Percentiles rank a stretch among this genome's conserved stretches.
phyloP scores from a whole-genome alignment of 1,140 invertebrate species.

The Conus ventricosus region DNA sequence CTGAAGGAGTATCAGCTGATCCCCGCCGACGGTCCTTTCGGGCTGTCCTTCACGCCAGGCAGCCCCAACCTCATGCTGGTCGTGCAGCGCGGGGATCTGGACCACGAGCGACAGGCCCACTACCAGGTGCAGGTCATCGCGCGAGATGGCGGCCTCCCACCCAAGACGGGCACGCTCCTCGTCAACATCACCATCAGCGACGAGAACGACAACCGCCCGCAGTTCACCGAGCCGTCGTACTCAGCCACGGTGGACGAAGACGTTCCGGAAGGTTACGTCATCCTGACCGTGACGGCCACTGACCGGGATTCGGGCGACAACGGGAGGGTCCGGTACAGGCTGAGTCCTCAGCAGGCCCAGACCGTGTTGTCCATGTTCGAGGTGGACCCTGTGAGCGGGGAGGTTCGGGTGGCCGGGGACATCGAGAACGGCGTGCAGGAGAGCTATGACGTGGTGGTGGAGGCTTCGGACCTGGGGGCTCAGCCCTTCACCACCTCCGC shows the following conservation, averaged over 20 bases:
- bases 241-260: constrained; percentile 86
- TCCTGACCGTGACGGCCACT: constrained; percentile 91
- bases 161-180: constrained; percentile 45
- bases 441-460: constrained; percentile 52
- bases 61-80: constrained; percentile 58
- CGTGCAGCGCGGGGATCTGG: constrained; percentile 51
- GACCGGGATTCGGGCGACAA: constrained; percentile 96
- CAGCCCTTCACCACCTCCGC: constrained; percentile 56
- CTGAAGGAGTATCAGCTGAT: constrained; percentile 57
- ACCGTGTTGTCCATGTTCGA: constrained; percentile 75
- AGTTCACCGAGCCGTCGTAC: constrained; percentile 78
- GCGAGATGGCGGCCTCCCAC: constrained; percentile 76
- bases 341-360: constrained; percentile 77
- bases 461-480: constrained; percentile 56
- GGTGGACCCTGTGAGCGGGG: constrained; percentile 55
- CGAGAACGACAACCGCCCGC: constrained; percentile 68
- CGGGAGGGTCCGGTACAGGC: constrained; percentile 94
- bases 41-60: constrained; percentile 54
- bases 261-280: constrained; percentile 84
- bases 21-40: constrained; percentile 58
- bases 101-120: constrained; percentile 57
- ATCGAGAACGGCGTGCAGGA: constrained; percentile 55
- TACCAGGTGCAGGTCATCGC: constrained; percentile 76
- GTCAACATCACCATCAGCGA: constrained; percentile 77
- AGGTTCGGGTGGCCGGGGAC: constrained; percentile 52